Evolutionary conservation across 2,113 vertebrate genomes (phyloP).

Genomic region (Gavia stellata): DNA sequence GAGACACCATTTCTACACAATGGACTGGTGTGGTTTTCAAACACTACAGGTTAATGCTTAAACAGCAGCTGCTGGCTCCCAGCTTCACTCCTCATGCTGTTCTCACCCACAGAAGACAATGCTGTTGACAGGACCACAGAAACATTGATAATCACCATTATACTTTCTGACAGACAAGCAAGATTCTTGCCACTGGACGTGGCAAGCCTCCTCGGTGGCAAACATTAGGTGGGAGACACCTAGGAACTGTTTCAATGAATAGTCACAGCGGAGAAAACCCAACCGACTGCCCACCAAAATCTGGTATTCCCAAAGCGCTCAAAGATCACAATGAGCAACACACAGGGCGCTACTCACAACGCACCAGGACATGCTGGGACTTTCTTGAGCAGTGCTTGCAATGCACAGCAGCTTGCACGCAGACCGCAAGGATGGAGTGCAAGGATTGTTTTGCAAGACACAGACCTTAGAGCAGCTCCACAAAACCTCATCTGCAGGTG

Average conservation of each 20-base stretch:
- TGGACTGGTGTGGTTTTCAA: neutral
- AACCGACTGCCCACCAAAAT: neutral
- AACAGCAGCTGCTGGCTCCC: neutral
- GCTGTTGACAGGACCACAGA: neutral
- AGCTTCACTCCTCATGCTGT: neutral
- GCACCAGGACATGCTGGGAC: neutral
- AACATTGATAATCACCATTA: neutral
- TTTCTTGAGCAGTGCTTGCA: neutral
- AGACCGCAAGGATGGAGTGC: neutral
- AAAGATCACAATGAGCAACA: neutral
- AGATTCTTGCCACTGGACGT: neutral
- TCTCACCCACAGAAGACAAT: neutral
- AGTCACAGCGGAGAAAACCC: neutral
- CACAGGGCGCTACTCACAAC: neutral
- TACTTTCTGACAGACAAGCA: neutral
- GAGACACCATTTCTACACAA: neutral
- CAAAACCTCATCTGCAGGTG: neutral
- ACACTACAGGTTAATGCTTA: neutral
- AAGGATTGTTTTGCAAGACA: neutral
- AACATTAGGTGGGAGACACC: neutral
- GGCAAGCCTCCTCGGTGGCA: neutral
- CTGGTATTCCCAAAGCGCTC: neutral
- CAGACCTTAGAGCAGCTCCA: neutral
- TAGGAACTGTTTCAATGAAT: constrained; percentile 40
- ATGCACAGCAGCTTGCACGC: neutral